Percentiles rank a stretch among this genome's conserved stretches.
phyloP scores from a whole-genome alignment of 2,797 vertebrate species.

The Crenichthys baileyi region DNA sequence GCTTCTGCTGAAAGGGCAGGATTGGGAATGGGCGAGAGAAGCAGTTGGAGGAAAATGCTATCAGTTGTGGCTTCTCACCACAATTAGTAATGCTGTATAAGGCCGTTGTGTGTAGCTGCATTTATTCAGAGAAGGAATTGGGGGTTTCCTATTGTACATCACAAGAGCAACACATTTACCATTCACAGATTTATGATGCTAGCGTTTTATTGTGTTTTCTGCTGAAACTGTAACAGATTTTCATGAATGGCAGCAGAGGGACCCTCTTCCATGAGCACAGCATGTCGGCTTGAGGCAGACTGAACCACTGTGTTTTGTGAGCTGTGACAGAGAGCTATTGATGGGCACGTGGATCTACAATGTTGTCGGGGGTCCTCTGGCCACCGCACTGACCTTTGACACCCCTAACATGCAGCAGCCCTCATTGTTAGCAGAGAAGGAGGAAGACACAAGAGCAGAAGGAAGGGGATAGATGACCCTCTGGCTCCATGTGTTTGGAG shows the following conservation, averaged over 20 bases:
- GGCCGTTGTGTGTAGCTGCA: constrained; percentile 40
- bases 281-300: constrained; percentile 31
- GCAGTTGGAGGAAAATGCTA: constrained; percentile 46
- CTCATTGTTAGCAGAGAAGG: constrained; percentile 57
- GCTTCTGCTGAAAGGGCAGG: constrained; percentile 67
- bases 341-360: constrained; percentile 73
- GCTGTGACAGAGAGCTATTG: constrained; percentile 74
- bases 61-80: constrained; percentile 58
- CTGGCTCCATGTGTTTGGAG: constrained; percentile 54
- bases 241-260: constrained; percentile 40
- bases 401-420: constrained; percentile 47
- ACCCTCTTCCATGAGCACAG: constrained; percentile 41
- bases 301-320: constrained; percentile 62
- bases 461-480: constrained; percentile 57
- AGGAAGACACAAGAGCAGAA: constrained; percentile 42
- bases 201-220: constrained; percentile 15
- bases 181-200: constrained; percentile 14
- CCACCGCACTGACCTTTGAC: constrained; percentile 77
- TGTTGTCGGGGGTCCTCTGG: constrained; percentile 63
- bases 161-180: not conserved
- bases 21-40: constrained; percentile 37
- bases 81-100: constrained; percentile 41
- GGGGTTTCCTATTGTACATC: constrained; percentile 30
- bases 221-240: constrained; percentile 34
- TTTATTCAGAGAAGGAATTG: constrained; percentile 43